Percentiles rank a stretch among this genome's conserved stretches.
Conservation (phyloP, 1,140 invertebrate species). For the Zaprionus camerounensis region DNA sequence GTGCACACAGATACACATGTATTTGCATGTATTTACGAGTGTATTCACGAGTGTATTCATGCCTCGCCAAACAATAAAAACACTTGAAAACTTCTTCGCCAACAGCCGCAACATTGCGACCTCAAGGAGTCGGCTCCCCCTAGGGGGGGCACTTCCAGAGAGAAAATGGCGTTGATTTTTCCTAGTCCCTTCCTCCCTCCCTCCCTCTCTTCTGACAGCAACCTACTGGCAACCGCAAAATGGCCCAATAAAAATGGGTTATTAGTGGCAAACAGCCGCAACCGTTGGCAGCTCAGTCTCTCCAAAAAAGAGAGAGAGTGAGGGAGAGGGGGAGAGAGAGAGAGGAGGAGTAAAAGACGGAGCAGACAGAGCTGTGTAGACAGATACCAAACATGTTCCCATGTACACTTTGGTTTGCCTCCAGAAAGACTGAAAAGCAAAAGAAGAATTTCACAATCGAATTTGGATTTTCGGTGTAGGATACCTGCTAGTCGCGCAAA, state of each 20-base stretch:
- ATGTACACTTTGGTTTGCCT: background rate
- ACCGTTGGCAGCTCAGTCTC: background rate
- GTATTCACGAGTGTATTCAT: constrained; percentile 31
- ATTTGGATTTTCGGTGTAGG: background rate
- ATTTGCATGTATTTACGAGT: constrained; percentile 22
- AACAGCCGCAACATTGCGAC: constrained; percentile 8
- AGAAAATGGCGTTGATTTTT: background rate
- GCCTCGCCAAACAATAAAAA: constrained; percentile 29
- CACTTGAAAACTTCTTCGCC: constrained; percentile 36
- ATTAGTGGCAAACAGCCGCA: background rate
- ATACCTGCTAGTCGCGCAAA: background rate
- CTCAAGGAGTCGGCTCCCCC: background rate
- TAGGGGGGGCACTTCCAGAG: background rate
- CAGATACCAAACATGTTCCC: background rate
- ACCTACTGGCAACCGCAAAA: background rate
- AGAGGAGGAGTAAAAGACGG: background rate
- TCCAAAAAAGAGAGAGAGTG: background rate
- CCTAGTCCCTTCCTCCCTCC: background rate
- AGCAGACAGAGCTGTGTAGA: background rate
- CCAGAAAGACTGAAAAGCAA: background rate
- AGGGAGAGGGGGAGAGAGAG: background rate
- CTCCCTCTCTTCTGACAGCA: background rate
- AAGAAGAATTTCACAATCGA: background rate
- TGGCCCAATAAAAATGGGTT: constrained; percentile 7
- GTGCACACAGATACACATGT: constrained; percentile 12